phyloP scores from a whole-genome alignment of 1,140 invertebrate genomes.

The Vollenhovia emeryi region DNA sequence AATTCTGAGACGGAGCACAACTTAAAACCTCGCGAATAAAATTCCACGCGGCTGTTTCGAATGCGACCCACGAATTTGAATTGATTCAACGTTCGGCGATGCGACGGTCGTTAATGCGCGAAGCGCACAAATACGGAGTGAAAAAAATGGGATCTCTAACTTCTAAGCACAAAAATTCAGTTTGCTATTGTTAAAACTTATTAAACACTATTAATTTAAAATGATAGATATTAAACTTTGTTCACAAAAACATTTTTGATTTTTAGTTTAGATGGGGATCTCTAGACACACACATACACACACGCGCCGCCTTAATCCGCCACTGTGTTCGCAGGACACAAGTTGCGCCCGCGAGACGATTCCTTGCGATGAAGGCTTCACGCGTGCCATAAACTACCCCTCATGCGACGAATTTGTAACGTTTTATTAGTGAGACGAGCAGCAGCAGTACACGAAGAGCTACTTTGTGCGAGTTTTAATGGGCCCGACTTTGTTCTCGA shows the following conservation, averaged over 20 bases:
- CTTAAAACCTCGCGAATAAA: slow-evolving; percentile 11
- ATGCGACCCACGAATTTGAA: not conserved
- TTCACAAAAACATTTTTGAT: not conserved
- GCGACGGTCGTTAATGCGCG: not conserved
- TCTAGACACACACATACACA: not conserved
- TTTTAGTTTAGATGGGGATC: not conserved
- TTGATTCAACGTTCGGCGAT: not conserved
- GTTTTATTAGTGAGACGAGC: slow-evolving; percentile 80
- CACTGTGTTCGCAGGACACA: slow-evolving; percentile 17
- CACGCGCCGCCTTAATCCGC: slow-evolving; percentile 10
- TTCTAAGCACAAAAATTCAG: not conserved
- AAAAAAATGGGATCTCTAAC: not conserved
- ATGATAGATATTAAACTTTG: not conserved
- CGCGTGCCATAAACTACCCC: slow-evolving; percentile 79
- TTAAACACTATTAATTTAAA: not conserved
- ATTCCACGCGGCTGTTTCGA: not conserved
- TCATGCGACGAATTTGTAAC: slow-evolving; percentile 83
- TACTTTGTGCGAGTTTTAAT: slow-evolving; percentile 83
- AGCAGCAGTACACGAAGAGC: slow-evolving; percentile 40
- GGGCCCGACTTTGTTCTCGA: slow-evolving; percentile 78
- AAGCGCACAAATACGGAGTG: not conserved
- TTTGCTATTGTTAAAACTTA: not conserved
- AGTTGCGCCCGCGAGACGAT: slow-evolving; percentile 43
- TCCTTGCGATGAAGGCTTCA: slow-evolving; percentile 76
- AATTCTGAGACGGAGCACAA: not conserved